These are phyloP conservation scores for Oriolus oriolus DNA, from an alignment of 2,113 vertebrate species.

Conservation along the genomic window DNA sequence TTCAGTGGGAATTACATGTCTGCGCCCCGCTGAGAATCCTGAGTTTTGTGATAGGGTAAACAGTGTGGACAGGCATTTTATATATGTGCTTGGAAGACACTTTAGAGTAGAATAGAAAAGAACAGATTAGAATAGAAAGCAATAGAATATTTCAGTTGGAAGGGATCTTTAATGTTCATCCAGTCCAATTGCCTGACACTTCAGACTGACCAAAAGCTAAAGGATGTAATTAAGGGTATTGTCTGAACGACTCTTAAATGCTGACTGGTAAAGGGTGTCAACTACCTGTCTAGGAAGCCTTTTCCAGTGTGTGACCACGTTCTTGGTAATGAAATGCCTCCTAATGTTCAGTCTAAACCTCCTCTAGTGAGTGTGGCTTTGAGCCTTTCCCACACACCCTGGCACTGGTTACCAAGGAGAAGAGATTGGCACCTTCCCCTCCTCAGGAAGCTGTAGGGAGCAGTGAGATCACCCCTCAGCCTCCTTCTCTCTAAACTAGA, in stretches of 20 bases:
- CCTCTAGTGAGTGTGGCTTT: accelerated
- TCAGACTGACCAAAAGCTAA: neutral
- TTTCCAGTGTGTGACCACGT: neutral
- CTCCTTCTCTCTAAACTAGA: neutral
- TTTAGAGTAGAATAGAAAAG: neutral
- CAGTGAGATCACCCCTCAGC: neutral
- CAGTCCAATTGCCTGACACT: neutral
- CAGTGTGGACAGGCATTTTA: neutral
- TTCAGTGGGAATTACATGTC: neutral
- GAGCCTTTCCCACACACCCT: accelerated
- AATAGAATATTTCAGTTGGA: neutral
- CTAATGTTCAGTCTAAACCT: neutral
- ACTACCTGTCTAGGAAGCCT: neutral
- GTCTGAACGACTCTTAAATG: neutral
- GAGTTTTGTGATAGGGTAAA: neutral
- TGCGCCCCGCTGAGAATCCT: neutral
- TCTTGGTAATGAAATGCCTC: neutral
- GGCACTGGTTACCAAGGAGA: neutral
- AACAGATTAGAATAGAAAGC: neutral
- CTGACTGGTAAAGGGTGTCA: neutral
- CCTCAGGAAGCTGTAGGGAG: neutral
- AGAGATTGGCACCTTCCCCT: neutral
- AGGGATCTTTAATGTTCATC: neutral
- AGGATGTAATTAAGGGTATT: neutral
- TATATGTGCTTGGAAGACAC: neutral